Evolutionary conservation across 2,797 vertebrate genomes (phyloP).

Genomic region (Pseudochirops cupreus): DNA sequence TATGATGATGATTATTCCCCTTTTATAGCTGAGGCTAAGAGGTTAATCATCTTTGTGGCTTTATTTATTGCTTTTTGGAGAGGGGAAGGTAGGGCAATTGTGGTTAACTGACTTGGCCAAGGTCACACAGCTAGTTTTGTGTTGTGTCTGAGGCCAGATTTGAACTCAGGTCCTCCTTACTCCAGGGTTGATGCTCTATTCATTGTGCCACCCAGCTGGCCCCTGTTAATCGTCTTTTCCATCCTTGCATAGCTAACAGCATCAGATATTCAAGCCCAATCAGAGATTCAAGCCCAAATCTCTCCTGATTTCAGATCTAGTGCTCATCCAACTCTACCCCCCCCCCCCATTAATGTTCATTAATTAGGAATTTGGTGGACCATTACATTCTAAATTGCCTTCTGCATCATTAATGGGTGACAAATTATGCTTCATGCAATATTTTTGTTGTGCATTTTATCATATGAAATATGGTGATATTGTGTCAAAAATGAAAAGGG

Average conservation of each 20-base stretch:
- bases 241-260: background rate
- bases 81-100: too few relatives aligned
- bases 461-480: slow-evolving; percentile 30
- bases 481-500: background rate
- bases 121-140: too few relatives aligned
- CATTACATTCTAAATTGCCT: background rate
- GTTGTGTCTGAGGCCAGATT: too few relatives aligned
- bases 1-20: background rate
- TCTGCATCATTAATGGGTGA: slow-evolving; percentile 20
- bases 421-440: slow-evolving; percentile 5
- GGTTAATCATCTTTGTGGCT: background rate
- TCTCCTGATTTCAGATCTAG: background rate
- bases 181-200: too few relatives aligned
- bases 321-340: background rate
- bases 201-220: too few relatives aligned
- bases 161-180: too few relatives aligned
- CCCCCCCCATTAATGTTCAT: background rate
- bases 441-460: slow-evolving; percentile 35
- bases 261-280: background rate
- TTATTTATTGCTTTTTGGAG: too few relatives aligned
- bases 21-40: background rate
- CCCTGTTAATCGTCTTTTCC: background rate
- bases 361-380: background rate
- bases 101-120: too few relatives aligned
- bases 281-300: background rate